Conservation (phyloP, 2,113 vertebrate genomes). For the Ibidorhyncha struthersii region DNA sequence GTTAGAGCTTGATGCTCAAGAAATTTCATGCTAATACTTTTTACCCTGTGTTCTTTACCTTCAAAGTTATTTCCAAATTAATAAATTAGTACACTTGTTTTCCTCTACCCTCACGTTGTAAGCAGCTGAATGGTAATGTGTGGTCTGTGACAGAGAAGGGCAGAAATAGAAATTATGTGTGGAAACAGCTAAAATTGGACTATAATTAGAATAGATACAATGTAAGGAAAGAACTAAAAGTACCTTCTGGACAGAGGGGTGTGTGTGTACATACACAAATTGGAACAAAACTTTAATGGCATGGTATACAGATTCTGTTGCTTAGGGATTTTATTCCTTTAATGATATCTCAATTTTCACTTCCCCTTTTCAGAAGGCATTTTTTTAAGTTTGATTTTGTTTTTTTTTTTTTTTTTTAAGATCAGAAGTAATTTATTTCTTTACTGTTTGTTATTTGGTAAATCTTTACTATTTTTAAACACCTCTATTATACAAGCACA, state of each 20-base stretch:
- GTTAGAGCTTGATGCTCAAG: background rate
- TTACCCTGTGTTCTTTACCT: background rate
- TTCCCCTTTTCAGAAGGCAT: background rate
- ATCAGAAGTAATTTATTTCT: background rate
- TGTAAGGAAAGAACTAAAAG: background rate
- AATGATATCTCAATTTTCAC: background rate
- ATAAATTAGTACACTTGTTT: background rate
- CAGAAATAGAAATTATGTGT: conserved; percentile 9
- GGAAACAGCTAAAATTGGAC: background rate
- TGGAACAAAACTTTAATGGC: background rate
- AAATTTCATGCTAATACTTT: background rate
- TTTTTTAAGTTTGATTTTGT: background rate
- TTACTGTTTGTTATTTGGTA: background rate
- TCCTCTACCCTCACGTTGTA: background rate
- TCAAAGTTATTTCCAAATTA: background rate
- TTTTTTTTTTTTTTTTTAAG: background rate
- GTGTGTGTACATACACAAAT: background rate
- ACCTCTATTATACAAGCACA: background rate
- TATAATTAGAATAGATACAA: background rate
- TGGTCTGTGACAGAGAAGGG: background rate
- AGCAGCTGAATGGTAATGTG: background rate
- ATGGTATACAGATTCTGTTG: background rate
- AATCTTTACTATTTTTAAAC: background rate
- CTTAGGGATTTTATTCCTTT: background rate
- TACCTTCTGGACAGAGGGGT: background rate